These are phyloP conservation scores for Podarcis raffonei DNA, from an alignment of 2,113 vertebrate species.

Conservation along the genomic window DNA sequence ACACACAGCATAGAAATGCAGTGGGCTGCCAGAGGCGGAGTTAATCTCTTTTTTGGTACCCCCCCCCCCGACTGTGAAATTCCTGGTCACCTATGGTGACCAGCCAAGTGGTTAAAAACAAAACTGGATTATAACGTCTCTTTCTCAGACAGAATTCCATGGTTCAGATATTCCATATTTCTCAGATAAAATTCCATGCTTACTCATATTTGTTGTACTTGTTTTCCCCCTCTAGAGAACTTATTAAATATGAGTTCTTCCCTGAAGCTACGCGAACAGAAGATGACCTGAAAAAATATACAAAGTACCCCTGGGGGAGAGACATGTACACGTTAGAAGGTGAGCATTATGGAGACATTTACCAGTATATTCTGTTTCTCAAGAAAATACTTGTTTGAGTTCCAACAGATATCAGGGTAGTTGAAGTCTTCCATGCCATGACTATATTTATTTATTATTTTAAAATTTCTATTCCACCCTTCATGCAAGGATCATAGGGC, in stretches of 20 bases:
- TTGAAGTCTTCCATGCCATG: too few species aligned
- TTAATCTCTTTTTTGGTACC: neutral
- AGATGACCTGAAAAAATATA: slow-evolving; percentile 90
- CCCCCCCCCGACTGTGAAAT: neutral
- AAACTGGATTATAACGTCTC: neutral
- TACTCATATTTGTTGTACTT: slow-evolving; percentile 52
- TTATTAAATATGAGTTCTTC: slow-evolving; percentile 99
- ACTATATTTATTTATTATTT: too few species aligned
- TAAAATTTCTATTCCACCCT: too few species aligned
- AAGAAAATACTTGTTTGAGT: neutral
- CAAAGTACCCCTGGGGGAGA: slow-evolving; percentile 94
- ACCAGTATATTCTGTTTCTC: neutral
- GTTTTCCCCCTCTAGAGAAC: slow-evolving; percentile 79
- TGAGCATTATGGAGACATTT: slow-evolving; percentile 59
- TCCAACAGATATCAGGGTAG: too few species aligned
- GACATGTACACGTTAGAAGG: slow-evolving; percentile 98
- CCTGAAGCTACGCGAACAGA: slow-evolving; percentile 94
- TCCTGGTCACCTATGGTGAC: neutral
- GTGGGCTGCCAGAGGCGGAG: neutral
- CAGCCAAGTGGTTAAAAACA: neutral
- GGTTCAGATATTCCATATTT: neutral
- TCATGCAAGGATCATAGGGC: too few species aligned
- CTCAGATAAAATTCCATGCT: slow-evolving; percentile 7
- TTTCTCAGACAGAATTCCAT: neutral
- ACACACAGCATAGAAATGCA: too few species aligned